Evolutionary conservation across 2,113 vertebrate species (phyloP).

Genomic region (Bubalus kerabau): DNA sequence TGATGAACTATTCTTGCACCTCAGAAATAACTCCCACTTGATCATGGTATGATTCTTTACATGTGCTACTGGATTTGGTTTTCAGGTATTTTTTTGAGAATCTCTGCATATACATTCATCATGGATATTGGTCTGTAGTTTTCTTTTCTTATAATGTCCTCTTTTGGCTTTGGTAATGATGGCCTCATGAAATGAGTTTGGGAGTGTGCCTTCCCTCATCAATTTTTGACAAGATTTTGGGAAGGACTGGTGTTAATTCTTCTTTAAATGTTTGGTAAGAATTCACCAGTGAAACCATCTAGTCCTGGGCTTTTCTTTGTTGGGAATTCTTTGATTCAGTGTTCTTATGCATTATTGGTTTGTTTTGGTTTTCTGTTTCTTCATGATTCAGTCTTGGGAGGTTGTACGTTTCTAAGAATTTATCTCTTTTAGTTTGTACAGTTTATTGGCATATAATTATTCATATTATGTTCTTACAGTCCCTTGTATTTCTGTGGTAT

Average conservation of each 20-base stretch:
- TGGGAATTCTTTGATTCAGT: background rate
- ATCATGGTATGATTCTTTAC: background rate
- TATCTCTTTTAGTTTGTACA: background rate
- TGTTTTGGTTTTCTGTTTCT: background rate
- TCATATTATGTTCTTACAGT: background rate
- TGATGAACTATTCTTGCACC: background rate
- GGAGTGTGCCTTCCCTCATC: background rate
- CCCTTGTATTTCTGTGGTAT: background rate
- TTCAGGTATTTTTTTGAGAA: background rate
- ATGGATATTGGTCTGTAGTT: background rate
- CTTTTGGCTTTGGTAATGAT: background rate
- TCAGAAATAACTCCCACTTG: background rate
- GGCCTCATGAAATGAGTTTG: background rate
- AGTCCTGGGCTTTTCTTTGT: background rate
- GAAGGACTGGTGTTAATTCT: background rate
- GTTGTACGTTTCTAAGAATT: background rate
- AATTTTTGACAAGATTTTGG: background rate
- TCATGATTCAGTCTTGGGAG: background rate
- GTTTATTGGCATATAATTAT: background rate
- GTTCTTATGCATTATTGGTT: background rate
- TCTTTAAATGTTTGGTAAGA: background rate
- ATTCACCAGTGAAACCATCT: background rate
- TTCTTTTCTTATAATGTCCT: background rate
- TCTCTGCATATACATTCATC: background rate
- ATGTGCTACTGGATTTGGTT: background rate